A percentile compares a stretch with the other conserved stretches of the same genome.
Conservation (phyloP, 2,888 invertebrate species). For the Sericinus montela region DNA sequence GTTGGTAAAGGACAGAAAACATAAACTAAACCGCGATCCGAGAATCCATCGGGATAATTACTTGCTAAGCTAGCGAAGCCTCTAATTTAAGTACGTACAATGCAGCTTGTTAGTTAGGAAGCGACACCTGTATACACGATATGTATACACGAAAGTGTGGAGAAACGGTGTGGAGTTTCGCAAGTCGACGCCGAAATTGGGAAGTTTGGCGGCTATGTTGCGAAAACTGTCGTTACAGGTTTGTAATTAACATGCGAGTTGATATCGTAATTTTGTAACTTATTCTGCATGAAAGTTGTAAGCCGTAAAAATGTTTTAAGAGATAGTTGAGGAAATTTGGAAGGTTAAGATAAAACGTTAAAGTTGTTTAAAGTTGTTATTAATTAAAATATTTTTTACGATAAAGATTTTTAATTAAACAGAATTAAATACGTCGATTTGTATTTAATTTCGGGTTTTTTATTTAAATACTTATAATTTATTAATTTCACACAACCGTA, state of each 20-base stretch:
- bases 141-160: no score
- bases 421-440: no score
- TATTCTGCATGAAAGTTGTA: no score
- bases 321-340: no score
- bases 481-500: no score
- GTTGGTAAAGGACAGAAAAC: slow-evolving; percentile 10
- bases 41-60: slow-evolving; percentile 14
- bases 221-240: slow-evolving; percentile 50
- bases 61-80: slow-evolving; percentile 18
- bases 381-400: no score
- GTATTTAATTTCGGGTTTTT: no score
- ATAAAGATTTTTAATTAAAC: no score
- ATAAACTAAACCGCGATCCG: neutral
- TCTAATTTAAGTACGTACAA: slow-evolving; percentile 5
- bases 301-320: no score
- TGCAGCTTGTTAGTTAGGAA: slow-evolving; percentile 6
- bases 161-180: slow-evolving; percentile 59
- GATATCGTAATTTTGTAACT: neutral
- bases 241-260: slow-evolving; percentile 4
- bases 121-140: slow-evolving; percentile 38
- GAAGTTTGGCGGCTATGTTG: slow-evolving; percentile 70
- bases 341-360: no score
- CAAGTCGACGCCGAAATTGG: slow-evolving; percentile 73
- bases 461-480: no score
- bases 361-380: no score